These are phyloP conservation scores for Amphiprion ocellaris DNA, from an alignment of 2,113 vertebrate species.

Conservation along the genomic window DNA sequence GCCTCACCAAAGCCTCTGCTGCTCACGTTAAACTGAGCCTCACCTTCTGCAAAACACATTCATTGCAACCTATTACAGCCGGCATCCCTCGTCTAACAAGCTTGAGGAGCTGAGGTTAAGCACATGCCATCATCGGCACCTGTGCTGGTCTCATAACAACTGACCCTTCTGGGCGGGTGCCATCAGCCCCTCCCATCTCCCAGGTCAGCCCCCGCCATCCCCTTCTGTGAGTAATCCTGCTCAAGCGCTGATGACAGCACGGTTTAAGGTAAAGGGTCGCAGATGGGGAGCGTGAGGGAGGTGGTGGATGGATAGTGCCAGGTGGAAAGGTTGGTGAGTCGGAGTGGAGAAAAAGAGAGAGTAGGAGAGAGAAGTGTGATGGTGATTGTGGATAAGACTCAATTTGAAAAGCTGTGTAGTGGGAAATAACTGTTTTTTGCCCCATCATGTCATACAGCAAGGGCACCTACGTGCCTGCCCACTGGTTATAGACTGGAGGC, in stretches of 20 bases:
- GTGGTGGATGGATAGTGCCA: slow-evolving; percentile 23
- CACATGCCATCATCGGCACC: slow-evolving; percentile 43
- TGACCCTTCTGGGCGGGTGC: slow-evolving; percentile 62
- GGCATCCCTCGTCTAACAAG: slow-evolving; percentile 3
- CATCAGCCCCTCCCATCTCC: slow-evolving; percentile 66
- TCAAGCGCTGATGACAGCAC: slow-evolving; percentile 78
- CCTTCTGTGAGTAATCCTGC: slow-evolving; percentile 64
- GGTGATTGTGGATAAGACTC: slow-evolving; percentile 78
- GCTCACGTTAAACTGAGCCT: slow-evolving; percentile 32
- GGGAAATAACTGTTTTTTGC: slow-evolving; percentile 84
- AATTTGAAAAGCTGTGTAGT: slow-evolving; percentile 82
- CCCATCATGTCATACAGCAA: slow-evolving; percentile 83
- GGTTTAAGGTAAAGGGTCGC: slow-evolving; percentile 68
- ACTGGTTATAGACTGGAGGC: slow-evolving; percentile 70
- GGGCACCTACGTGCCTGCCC: slow-evolving; percentile 73
- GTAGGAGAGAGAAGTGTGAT: slow-evolving; percentile 33
- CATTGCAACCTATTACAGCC: slow-evolving; percentile 5
- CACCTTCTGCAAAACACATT: slow-evolving; percentile 26
- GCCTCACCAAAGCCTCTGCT: neutral
- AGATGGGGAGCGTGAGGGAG: slow-evolving; percentile 39
- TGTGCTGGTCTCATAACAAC: slow-evolving; percentile 20
- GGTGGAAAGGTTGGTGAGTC: slow-evolving; percentile 37
- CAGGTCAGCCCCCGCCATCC: slow-evolving; percentile 57
- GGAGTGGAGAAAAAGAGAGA: slow-evolving; percentile 26
- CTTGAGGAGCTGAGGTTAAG: slow-evolving; percentile 60